Base-by-base conservation (phyloP, 2,888 invertebrate species). In the Eilema caniola region DNA sequence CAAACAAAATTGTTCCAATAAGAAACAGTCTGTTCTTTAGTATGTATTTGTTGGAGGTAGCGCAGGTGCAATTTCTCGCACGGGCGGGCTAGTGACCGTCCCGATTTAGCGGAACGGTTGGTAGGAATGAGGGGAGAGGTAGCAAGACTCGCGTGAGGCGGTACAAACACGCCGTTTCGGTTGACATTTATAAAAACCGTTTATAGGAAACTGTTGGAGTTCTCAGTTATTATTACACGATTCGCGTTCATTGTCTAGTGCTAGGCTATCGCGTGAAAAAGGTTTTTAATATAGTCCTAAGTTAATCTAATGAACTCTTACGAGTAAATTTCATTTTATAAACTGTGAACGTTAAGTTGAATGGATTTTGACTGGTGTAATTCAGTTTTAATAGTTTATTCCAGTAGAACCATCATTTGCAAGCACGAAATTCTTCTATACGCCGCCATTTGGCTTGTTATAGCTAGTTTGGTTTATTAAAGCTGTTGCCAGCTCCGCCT, bases 31-130 rank as follows among this genome's bases (percentile, higher is more conserved):
- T 0, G 16, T 41, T 41, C 12, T 16, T 7, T 16, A 41, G 20
- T 47, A n/a, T 53, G 53, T 53, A n/a, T 53, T n/a, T n/a, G 47
- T 61, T 53, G 63, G 57, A 67, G 24, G 37, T 69, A 62, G 73
- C 67, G 63, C 79, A 67, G 65, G 74, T 37, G 82, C 71, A 66
- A 68, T 69, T 72, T 68, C 24, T 64, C 23, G 62, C 57, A 33
- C 63, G 72, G 68, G 47, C 47, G 31, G 16, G 10, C 12, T n/a
- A 33, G 31, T 23, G 59, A 57, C 57, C 57, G 53, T 53, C 53
- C 53, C 62, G 59, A 66, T 53, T 65, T 62, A 57, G 57, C 60
- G 47, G 41, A 16, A 41, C 41, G 41, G 41, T 41, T 37, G 16
- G n/a, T n/a, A 53, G 53, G 47, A 60, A 65, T 25, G 41, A 20